A percentile compares a stretch with the other conserved stretches of the same genome.
These are phyloP conservation scores for Spodoptera litura DNA, from an alignment of 1,140 invertebrate species.

Conservation along the genomic window DNA sequence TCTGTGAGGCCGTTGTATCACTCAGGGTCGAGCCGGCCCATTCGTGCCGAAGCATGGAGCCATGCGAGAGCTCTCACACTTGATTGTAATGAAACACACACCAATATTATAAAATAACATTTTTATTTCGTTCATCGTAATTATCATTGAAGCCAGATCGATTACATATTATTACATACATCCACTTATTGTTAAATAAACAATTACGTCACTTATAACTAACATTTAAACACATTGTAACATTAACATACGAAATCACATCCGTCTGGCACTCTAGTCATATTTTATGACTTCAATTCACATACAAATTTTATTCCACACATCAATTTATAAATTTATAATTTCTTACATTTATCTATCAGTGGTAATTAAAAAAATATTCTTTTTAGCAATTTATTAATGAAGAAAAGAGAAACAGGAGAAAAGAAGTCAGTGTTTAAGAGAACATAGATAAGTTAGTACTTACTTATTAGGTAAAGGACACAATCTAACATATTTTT, in stretches of 20 bases:
- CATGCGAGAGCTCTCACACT: no score
- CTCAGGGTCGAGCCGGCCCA: no score
- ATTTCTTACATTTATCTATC: conserved; percentile 12
- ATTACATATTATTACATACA: conserved; percentile 72
- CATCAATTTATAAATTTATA: conserved; percentile 10
- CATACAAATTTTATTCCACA: conserved; percentile 48
- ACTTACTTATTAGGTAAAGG: background rate
- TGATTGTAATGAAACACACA: conserved; percentile 68
- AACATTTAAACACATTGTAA: conserved; percentile 69
- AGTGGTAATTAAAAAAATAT: conserved; percentile 35
- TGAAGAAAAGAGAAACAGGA: background rate
- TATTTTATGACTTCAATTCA: conserved; percentile 56
- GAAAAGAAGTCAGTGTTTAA: background rate
- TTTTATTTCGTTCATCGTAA: conserved; percentile 74
- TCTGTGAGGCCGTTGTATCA: no score
- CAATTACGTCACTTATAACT: conserved; percentile 60
- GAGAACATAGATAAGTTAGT: background rate
- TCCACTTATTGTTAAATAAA: conserved; percentile 66
- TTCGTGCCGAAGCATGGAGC: no score
- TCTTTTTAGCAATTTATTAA: conserved; percentile 3
- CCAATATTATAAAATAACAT: conserved; percentile 80
- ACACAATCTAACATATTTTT: background rate
- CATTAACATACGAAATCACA: conserved; percentile 79
- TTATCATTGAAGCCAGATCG: conserved; percentile 74
- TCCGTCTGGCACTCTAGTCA: conserved; percentile 79